Evolutionary conservation across 2,113 vertebrate genomes (phyloP), one percentile per base, ranked within the genome.

Genomic region (Lates calcarifer): DNA sequence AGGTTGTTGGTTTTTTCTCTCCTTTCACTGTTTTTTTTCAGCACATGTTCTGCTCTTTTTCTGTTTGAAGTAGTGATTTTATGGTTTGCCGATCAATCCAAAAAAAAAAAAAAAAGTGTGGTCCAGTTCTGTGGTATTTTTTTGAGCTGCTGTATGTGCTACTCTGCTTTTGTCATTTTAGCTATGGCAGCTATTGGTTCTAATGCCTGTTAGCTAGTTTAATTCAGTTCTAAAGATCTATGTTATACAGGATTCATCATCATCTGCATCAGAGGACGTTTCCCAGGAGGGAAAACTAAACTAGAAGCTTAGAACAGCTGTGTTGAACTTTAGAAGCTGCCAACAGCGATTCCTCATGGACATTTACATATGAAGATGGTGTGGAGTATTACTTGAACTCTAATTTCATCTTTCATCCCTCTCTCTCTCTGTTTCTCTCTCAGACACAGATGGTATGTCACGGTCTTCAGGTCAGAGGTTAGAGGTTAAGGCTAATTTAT

Each of bases 401-500:
- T 58, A 45, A 26, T 56, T 70, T 41, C 33, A 49, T 62, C 55
- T 79, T 49, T 26, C 33, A 43, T 77, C 26, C 5, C 3, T n/a
- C 51, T 24, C 51, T 53, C 55, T 39, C 10, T 39, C 8, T 15
- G 11, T 45, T 26, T 33, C 22, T 41, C 47, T 61, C 58, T 49
- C 41, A 5, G 63, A 18, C 49, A 28, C 80, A 89, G 77, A 89
- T 89, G 84, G 81, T 60, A 56, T 45, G 26, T 43, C 43, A 63
- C 47, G 37, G 35, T 64, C 69, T 56, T 28, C 35, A 31, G 89
- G 89, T 71, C 7, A 60, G 60, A 74, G 78, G 86, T 90, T 4
- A 64, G 65, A 74, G 85, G 68, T 80, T 22, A 35, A 81, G 70
- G 62, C 62, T 79, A 63, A 85, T 83, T 87, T 81, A 76, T 85